A percentile compares a stretch with the other conserved stretches of the same genome.
These are phyloP conservation scores for Crioceris asparagi DNA, from an alignment of 2,888 invertebrate species.

Conservation along the genomic window DNA sequence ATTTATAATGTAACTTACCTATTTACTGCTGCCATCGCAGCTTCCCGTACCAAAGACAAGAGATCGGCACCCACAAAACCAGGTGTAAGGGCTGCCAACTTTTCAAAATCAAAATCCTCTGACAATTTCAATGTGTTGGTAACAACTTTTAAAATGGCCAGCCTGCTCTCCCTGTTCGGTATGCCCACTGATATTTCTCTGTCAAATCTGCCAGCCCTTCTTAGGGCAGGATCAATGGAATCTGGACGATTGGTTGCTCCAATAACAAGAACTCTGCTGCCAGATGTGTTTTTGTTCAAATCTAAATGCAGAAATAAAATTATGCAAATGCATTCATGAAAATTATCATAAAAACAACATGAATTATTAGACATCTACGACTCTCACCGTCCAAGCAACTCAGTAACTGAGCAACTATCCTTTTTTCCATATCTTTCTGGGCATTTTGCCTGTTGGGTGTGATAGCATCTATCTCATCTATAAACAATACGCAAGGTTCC, in stretches of 20 bases:
- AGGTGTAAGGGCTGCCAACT: constrained; percentile 77
- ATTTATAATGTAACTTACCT: not conserved
- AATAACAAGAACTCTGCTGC: constrained; percentile 65
- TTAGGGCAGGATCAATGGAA: constrained; percentile 80
- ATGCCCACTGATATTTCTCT: constrained; percentile 90
- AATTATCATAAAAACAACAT: constrained; percentile 2
- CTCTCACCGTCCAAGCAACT: constrained; percentile 73
- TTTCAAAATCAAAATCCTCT: constrained; percentile 57
- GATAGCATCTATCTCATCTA: constrained; percentile 97
- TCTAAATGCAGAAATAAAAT: constrained; percentile 30
- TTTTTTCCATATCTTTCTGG: constrained; percentile 89
- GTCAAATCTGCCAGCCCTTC: constrained; percentile 88
- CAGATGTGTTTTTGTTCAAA: constrained; percentile 41
- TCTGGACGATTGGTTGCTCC: constrained; percentile 96
- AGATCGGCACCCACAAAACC: constrained; percentile 96
- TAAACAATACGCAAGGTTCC: constrained; percentile 78
- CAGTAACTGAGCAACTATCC: constrained; percentile 88
- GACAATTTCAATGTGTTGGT: constrained; percentile 60
- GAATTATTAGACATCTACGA: constrained; percentile 1
- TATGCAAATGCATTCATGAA: no score
- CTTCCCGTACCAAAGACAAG: constrained; percentile 73
- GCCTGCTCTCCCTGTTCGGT: constrained; percentile 73
- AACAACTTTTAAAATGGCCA: constrained; percentile 64
- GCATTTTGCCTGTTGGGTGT: constrained; percentile 82
- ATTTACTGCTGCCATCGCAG: constrained; percentile 75